Conservation (phyloP, 2,797 vertebrate species). For the Clarias platycephalus region DNA sequence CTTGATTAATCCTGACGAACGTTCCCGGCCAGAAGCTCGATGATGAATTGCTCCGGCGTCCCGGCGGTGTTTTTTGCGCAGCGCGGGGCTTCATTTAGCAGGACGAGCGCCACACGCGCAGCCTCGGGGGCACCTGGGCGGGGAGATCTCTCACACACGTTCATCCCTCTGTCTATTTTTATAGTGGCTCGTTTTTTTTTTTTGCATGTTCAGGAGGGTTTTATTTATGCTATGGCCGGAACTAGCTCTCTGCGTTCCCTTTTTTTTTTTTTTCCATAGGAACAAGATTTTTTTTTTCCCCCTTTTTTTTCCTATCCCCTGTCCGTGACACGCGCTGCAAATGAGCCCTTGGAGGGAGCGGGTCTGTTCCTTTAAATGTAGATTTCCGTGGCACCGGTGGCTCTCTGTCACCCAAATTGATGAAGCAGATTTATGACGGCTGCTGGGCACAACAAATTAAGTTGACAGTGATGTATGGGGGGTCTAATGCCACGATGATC, state of each 20-base stretch:
- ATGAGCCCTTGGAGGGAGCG: slow-evolving; percentile 62
- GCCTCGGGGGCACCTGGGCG: slow-evolving; percentile 51
- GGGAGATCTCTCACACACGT: slow-evolving; percentile 31
- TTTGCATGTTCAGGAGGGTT: slow-evolving; percentile 53
- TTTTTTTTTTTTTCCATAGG: background rate
- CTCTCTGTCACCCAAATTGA: slow-evolving; percentile 83
- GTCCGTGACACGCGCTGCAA: slow-evolving; percentile 59
- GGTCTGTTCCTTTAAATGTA: slow-evolving; percentile 69
- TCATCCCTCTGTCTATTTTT: slow-evolving; percentile 58
- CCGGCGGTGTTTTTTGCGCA: slow-evolving; percentile 28
- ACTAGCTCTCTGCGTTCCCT: slow-evolving; percentile 42
- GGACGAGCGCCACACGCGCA: slow-evolving; percentile 55
- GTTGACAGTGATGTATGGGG: slow-evolving; percentile 96
- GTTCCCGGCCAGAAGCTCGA: slow-evolving; percentile 3
- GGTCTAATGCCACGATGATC: slow-evolving; percentile 83
- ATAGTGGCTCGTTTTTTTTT: slow-evolving; percentile 31
- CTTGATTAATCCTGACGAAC: slow-evolving; percentile 46
- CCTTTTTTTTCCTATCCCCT: background rate
- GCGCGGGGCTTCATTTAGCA: slow-evolving; percentile 53
- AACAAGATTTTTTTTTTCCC: background rate
- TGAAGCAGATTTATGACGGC: slow-evolving; percentile 94
- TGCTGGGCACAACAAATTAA: slow-evolving; percentile 97
- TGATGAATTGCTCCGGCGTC: slow-evolving; percentile 50
- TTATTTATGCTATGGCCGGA: slow-evolving; percentile 46
- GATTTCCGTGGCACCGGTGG: slow-evolving; percentile 72